Base-by-base conservation (phyloP, 2,113 vertebrate genomes). In the Xiphophorus maculatus region DNA sequence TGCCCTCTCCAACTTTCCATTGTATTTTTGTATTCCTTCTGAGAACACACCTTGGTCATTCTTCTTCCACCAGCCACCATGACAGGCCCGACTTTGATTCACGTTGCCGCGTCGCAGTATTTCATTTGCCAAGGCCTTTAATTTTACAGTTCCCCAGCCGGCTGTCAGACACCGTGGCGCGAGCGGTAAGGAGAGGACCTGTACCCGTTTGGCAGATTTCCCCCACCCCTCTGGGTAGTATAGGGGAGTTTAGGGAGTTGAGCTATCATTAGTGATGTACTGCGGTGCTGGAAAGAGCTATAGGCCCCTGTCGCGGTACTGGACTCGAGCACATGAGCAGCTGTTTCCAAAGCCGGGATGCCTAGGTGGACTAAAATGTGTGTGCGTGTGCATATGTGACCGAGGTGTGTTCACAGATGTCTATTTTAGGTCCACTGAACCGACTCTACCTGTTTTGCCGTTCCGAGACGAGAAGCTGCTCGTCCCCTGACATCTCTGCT, bases 61-160 rank as follows among this genome's bases (percentile, higher is more conserved):
- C 71, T 32, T 88, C 86, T 71, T 74, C 69, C 28, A 32, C 78
- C 28, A 27, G 79, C 84, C 83, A 71, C 80, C 69, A 25, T 69
- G 78, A 73, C 76, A 54, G 84, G 1, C 30, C 68, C 80, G 51
- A 82, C 87, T 87, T 89, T 91, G 88, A 91, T 90, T 93, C 90
- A 91, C 84, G 44, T 84, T 4, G 8, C 81, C 30, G 79, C 89
- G 89, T 84, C 76, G 70, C 81, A 22, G 77, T 83, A 87, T 89
- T 90, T 90, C 80, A 89, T 90, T 88, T 92, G 79, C 85, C 79
- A 65, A 73, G 84, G 80, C 88, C 87, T 88, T 91, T 87, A 85
- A 84, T 86, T 90, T 89, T 83, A 82, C 87, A 71, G 82, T 74
- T 84, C 87, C 87, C 88, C 63, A 0, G 87, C 77, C 76, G 79